Conservation (phyloP, 2,888 invertebrate species). For the Glyphotaelius pellucidus region DNA sequence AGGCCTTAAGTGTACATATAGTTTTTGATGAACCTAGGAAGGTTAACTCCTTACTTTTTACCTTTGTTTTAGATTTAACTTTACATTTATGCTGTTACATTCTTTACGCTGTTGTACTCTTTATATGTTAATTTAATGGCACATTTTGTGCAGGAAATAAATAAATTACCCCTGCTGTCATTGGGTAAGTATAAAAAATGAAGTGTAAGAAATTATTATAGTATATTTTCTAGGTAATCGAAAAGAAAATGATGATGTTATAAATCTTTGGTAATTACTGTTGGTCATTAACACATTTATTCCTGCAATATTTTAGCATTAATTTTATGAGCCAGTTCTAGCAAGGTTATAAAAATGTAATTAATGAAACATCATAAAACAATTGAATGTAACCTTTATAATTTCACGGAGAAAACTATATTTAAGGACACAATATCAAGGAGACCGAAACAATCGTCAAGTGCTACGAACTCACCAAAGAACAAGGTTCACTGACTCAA, state of each 20-base stretch:
- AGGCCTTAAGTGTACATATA: no score
- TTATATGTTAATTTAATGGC: no score
- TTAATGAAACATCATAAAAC: neutral
- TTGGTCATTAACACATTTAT: neutral
- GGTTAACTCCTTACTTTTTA: no score
- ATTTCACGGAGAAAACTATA: neutral
- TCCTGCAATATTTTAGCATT: neutral
- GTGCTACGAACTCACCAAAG: neutral
- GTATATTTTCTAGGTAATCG: neutral
- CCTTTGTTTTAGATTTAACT: no score
- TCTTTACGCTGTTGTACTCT: no score
- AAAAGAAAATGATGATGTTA: neutral
- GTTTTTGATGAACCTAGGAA: no score
- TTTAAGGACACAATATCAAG: neutral
- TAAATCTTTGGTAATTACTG: neutral
- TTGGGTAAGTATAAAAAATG: no score
- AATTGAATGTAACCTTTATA: neutral
- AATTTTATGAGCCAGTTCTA: neutral
- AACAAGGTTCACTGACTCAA: neutral
- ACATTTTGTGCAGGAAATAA: no score
- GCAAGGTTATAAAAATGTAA: neutral
- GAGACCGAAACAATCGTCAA: neutral
- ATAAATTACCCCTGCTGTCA: no score
- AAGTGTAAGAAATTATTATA: no score
- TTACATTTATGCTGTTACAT: no score